Evolutionary conservation across 2,113 vertebrate genomes (phyloP).

Genomic region (Aphelocoma coerulescens): DNA sequence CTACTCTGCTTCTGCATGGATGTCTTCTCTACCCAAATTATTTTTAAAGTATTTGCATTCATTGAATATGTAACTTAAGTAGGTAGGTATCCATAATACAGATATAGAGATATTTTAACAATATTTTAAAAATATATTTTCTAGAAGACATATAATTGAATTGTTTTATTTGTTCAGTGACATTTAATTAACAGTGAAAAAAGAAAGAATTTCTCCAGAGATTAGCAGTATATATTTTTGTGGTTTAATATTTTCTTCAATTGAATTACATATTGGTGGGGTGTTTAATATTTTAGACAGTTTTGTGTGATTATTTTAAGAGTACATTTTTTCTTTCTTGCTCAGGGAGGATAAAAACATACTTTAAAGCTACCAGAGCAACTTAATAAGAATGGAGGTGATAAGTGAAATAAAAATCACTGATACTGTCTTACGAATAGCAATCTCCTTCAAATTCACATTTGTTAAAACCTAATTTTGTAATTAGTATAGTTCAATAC

Average conservation of each 20-base stretch:
- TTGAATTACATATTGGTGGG: background rate
- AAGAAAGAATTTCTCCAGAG: background rate
- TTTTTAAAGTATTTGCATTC: background rate
- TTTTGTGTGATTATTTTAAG: background rate
- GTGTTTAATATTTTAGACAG: background rate
- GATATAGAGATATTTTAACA: background rate
- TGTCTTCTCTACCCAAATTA: background rate
- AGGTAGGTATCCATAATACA: background rate
- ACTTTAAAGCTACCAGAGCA: background rate
- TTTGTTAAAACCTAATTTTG: background rate
- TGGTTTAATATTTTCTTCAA: background rate
- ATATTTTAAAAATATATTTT: background rate
- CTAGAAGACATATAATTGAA: background rate
- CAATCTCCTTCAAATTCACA: background rate
- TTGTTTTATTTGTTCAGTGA: background rate
- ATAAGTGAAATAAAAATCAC: background rate
- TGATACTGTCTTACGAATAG: background rate
- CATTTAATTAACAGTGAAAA: background rate
- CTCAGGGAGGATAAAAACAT: background rate
- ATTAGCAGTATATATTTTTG: background rate
- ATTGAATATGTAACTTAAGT: background rate
- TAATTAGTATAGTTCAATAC: background rate
- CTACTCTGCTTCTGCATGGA: background rate
- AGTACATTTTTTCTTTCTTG: background rate
- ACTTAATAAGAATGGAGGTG: background rate